Conservation (phyloP, 2,797 vertebrate genomes). For the Tinamus major region DNA sequence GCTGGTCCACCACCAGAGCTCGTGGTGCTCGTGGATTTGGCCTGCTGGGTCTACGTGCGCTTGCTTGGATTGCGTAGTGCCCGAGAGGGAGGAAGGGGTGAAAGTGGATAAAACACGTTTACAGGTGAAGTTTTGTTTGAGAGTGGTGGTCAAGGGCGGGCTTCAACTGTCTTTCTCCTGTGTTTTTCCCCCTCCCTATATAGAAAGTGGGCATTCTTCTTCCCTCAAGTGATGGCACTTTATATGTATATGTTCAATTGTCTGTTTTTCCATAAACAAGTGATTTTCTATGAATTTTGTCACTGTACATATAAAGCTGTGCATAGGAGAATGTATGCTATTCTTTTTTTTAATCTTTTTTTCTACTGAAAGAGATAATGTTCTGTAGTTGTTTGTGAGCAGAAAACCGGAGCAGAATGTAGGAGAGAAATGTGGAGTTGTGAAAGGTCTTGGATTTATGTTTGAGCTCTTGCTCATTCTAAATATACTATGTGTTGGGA, state of each 20-base stretch:
- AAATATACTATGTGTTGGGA: neutral
- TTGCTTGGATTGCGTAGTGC: neutral
- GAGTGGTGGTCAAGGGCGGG: neutral
- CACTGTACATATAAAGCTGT: neutral
- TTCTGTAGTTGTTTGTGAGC: neutral
- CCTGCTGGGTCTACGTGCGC: neutral
- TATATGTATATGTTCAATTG: neutral
- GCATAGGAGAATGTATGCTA: neutral
- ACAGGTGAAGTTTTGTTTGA: conserved; percentile 23
- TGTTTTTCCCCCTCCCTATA: neutral
- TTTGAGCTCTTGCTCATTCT: neutral
- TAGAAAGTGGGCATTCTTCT: conserved; percentile 24
- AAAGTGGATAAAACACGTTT: conserved; percentile 16
- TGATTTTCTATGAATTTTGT: neutral
- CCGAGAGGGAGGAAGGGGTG: neutral
- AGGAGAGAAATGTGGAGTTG: neutral
- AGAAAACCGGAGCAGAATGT: neutral
- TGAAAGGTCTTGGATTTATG: conserved; percentile 8
- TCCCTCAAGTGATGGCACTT: neutral
- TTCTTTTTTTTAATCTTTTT: neutral
- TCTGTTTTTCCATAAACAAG: neutral
- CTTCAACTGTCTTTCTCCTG: neutral
- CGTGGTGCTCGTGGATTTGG: neutral
- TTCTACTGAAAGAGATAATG: neutral
- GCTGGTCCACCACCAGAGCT: neutral